Base-by-base conservation (phyloP, 2,113 vertebrate species). In the Cromileptes altivelis region DNA sequence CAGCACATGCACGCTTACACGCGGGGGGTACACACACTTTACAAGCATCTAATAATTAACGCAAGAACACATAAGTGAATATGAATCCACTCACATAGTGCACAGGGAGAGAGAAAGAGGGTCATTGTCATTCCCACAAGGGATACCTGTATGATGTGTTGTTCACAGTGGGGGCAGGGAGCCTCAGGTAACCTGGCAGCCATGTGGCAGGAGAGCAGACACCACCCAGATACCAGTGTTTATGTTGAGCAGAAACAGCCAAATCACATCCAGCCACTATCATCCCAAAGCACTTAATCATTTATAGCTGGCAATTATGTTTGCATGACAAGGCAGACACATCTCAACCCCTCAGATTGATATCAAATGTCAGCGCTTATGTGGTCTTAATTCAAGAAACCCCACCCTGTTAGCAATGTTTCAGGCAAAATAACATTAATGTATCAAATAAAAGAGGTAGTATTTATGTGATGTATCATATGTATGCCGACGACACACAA, bases 171-270 rank as follows among this genome's bases (percentile, higher is more conserved):
- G 79, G 78, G 53, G 75, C 49, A 57, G 50, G 64, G 37, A 71
- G 77, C 25, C 70, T 79, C 85, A 89, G 90, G 94, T 93, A 93
- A 94, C 94, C 91, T 91, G 76, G 94, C 94, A 93, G 86, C 92
- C 82, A 63, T 80, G 77, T 82, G 89, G 77, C 87, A 87, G 72
- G 92, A 92, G 94, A 92, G 81, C 49, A 62, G 78, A 89, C 86
- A 90, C 85, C 80, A 90, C 73, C 72, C 72, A 80, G 91, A 91
- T 80, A 91, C 89, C 78, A 69, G 85, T 93, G 88, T 90, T 94
- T 93, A 75, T 67, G 58, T 69, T 73, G 64, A 90, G 82, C n/a
- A 65, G 42, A 84, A 62, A 79, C 85, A 37, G 80, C 70, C 42
- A 80, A 80, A 82, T 70, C 82, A 84, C 70, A 84, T 58, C 53